Base-by-base conservation (phyloP, 1,140 invertebrate species). In the Augochlora pura region DNA sequence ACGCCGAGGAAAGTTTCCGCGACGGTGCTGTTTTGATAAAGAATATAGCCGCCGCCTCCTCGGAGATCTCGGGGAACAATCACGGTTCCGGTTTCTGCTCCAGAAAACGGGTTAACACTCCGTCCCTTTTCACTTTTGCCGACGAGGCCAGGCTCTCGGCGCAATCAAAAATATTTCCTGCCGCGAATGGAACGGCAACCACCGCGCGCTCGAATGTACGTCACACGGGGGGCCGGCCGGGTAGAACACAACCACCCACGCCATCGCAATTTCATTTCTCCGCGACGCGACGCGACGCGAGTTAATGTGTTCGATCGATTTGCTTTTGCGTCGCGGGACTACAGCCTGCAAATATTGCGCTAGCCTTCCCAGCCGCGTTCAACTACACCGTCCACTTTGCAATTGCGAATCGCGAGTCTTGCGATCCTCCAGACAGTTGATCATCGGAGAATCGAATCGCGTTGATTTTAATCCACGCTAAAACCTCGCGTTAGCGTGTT, bases 221-320 rank as follows among this genome's bases (percentile, higher is more conserved):
- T 72, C 49, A 18, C 18, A n/a, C n/a, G 60, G 72, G 71, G 39
- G 27, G 68, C 60, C 42, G 60, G 67, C 67, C 62, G 68, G 76
- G 68, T 63, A 64, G 49, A 25, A 27, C 16, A 46, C 60, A n/a
- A 9, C 21, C 21, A 57, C 27, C 68, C n/a, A 54, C 59, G 64
- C 54, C 77, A 66, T 25, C 49, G 52, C 71, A 57, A 62, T 70
- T 80, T 71, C 83, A 62, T 80, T 80, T 76, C 49, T 59, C n/a
- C 57, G 25, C 32, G 70, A 27, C 69, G 9, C 52, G 39, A 32
- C 57, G 25, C 32, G 70, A 27, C 69, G 9, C 52, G 39, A 32
- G 46, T 46, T 80, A 84, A 84, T 71, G 54, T 16, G 49, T 32
- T 38, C 39, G 67, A 64, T 76, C 82, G 77, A 78, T 72, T 71